phyloP scores from a whole-genome alignment of 2,888 invertebrate species.

The Polymixis flavicincta region DNA sequence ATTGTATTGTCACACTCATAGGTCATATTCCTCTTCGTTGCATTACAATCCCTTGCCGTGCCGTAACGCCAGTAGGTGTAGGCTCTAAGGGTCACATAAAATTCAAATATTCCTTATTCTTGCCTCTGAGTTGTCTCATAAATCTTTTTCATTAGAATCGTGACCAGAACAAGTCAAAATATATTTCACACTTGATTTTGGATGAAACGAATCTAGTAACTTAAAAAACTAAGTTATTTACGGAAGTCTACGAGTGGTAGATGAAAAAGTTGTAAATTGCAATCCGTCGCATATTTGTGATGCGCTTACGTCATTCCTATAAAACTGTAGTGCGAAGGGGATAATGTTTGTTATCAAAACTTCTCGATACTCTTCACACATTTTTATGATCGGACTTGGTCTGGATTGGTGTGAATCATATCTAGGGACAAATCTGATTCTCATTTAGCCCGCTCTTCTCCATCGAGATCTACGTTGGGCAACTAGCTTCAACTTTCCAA shows the following conservation, averaged over 20 bases:
- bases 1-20: neutral
- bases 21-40: neutral
- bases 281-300: slow-evolving; percentile 28
- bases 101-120: slow-evolving; percentile 43
- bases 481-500: too few species aligned
- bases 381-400: neutral
- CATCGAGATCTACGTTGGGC: too few species aligned
- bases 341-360: neutral
- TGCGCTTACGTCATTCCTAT: slow-evolving; percentile 30
- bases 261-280: slow-evolving; percentile 28
- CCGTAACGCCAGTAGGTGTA: neutral
- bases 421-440: neutral
- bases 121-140: slow-evolving; percentile 30
- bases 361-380: neutral
- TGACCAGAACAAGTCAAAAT: slow-evolving; percentile 50
- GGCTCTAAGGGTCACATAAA: slow-evolving; percentile 37
- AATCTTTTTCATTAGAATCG: slow-evolving; percentile 54
- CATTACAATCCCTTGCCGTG: neutral
- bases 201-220: slow-evolving; percentile 40
- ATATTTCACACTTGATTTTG: slow-evolving; percentile 51
- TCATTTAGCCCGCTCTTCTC: too few species aligned
- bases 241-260: slow-evolving; percentile 30
- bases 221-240: slow-evolving; percentile 37
- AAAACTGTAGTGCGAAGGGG: neutral
- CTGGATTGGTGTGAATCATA: neutral